Percentiles rank a stretch among this genome's conserved stretches.
These are phyloP conservation scores for Rhagonycha lutea DNA, from an alignment of 2,888 invertebrate genomes.

Conservation along the genomic window DNA sequence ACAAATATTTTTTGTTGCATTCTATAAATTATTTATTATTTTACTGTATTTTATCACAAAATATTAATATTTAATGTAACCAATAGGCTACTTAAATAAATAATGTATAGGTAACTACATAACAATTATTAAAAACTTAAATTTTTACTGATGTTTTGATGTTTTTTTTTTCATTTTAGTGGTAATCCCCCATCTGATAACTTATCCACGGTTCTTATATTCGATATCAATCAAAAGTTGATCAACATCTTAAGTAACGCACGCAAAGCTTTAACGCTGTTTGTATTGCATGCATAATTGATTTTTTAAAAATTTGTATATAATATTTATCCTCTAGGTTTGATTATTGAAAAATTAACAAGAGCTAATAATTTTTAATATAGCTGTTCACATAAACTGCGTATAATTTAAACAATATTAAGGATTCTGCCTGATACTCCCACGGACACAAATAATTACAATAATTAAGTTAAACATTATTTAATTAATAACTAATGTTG, in stretches of 20 bases:
- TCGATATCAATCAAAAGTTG: background rate
- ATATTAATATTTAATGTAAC: background rate
- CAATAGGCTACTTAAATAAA: background rate
- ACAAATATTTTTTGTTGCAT: background rate
- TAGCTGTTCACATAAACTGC: background rate
- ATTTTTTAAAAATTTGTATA: background rate
- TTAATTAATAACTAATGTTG: background rate
- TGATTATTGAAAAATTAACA: background rate
- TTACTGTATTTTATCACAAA: background rate
- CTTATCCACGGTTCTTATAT: background rate
- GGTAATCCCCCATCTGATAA: background rate
- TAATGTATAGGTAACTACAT: background rate
- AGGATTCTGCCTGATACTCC: background rate
- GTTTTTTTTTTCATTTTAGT: background rate
- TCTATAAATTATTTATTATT: background rate
- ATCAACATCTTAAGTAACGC: background rate
- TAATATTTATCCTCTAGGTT: background rate
- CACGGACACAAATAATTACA: background rate
- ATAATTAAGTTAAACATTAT: background rate
- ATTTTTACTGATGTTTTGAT: background rate
- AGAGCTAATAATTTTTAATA: background rate
- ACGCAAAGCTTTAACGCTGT: background rate
- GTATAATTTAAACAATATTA: background rate
- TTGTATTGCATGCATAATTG: background rate
- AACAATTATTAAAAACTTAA: background rate